Conservation (phyloP, 2,113 vertebrate species). For the Phoenicopterus ruber region DNA sequence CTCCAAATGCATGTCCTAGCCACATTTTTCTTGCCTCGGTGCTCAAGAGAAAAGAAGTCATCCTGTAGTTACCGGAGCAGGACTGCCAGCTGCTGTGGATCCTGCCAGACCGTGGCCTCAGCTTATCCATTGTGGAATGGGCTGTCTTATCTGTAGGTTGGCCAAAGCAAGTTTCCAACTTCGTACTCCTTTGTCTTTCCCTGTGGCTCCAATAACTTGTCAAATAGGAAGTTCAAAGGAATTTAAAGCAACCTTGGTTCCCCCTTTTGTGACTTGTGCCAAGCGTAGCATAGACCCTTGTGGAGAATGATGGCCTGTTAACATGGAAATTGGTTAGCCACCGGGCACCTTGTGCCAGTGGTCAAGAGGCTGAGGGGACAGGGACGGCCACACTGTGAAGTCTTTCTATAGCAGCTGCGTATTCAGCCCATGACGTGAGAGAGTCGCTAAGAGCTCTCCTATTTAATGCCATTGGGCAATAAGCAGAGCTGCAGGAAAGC, state of each 20-base stretch:
- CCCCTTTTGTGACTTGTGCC: neutral
- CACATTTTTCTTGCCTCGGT: neutral
- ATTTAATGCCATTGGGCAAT: neutral
- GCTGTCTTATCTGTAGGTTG: neutral
- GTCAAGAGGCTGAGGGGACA: neutral
- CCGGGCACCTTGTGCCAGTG: no score
- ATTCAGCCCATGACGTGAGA: neutral
- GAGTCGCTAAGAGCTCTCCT: neutral
- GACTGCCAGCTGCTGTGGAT: neutral
- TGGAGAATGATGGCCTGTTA: neutral
- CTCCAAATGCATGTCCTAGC: neutral
- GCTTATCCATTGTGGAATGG: neutral
- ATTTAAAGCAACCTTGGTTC: neutral
- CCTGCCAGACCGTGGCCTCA: rapidly evolving
- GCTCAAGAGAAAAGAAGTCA: neutral
- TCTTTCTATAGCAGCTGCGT: neutral
- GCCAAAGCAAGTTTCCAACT: neutral
- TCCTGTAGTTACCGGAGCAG: neutral
- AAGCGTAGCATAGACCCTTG: neutral
- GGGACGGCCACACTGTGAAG: neutral
- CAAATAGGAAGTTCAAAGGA: neutral
- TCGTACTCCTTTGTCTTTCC: neutral
- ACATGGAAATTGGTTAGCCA: neutral
- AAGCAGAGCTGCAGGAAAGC: neutral
- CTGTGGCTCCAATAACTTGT: neutral